Percentiles rank a stretch among this genome's conserved stretches.
These are phyloP conservation scores for Vespertilio murinus DNA, from an alignment of 2,797 vertebrate species.

Conservation along the genomic window DNA sequence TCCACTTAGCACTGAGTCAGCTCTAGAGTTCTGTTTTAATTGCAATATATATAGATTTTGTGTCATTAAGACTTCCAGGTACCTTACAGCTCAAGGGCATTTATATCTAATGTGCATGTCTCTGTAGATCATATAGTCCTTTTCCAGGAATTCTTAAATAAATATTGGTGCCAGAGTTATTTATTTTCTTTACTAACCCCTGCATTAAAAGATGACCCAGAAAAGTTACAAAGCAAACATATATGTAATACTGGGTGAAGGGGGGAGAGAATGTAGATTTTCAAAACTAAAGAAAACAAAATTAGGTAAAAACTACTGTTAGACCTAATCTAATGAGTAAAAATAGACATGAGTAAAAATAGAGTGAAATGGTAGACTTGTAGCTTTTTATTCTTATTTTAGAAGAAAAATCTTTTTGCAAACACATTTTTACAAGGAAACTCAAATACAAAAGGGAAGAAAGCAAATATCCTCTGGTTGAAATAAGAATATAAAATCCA, in stretches of 20 bases:
- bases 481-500: neutral
- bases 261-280: neutral
- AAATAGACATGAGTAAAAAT: neutral
- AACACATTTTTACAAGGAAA: constrained; percentile 3
- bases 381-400: constrained; percentile 21
- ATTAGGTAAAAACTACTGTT: neutral
- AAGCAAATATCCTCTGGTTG: neutral
- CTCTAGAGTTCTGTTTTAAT: neutral
- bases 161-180: neutral
- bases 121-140: neutral
- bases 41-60: neutral
- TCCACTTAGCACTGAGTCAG: neutral
- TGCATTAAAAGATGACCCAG: constrained; percentile 21
- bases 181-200: constrained; percentile 35
- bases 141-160: constrained; percentile 46
- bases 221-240: constrained; percentile 28
- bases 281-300: constrained; percentile 29
- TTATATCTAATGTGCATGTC: neutral
- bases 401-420: constrained; percentile 2
- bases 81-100: neutral
- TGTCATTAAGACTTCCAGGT: neutral
- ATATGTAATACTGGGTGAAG: neutral
- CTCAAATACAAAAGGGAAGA: neutral
- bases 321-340: neutral
- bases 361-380: neutral